Evolutionary conservation across 1,140 invertebrate genomes (phyloP), one percentile per base, ranked within the genome.

Genomic region (Physella acuta): DNA sequence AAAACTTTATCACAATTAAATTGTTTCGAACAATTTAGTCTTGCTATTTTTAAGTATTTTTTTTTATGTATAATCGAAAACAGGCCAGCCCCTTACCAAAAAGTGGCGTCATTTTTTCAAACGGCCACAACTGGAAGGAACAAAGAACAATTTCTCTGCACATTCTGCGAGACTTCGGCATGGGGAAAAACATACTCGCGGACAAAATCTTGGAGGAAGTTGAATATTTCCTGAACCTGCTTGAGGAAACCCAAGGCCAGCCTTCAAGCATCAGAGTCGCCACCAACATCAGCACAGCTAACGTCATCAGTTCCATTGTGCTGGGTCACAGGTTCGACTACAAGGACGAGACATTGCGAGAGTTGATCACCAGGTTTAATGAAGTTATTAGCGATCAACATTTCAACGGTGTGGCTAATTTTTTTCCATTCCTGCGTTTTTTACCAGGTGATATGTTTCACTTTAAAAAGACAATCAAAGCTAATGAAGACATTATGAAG

Each of bases 261-360:
- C 16, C 64, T 20, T 52, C 52, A 14, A n/a, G 49, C 4, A 44
- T 68, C 34, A 34, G 24, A 44, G 39, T 39, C 37, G 37, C 65
- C 17, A 58, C 72, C 17, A 65, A 63, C 30, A 63, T 68, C 92
- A 90, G 92, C 2, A 91, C 95, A 63, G 93, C 92, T 79, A 97
- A 97, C 82, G 93, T 97, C 0, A 95, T 97, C 70, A 95, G 94
- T 81, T 91, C 91, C 33, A 89, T 96, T 36, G 89, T 94, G 72
- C 96, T 96, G 93, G 92, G 92, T n/a, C 89, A 93, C 0, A 87
- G 93, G 8, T 97, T 95, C 81, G 88, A 89, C 52, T 88, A 90
- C 36, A 55, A 67, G n/a, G 76, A 78, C 52, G 63, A 60, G 1
- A 33, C 49, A 0, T 76, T 76, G 58, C n/a, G n/a, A n/a, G n/a